These are phyloP conservation scores for Mamestra configurata DNA, from an alignment of 1,140 invertebrate species.

Conservation along the genomic window DNA sequence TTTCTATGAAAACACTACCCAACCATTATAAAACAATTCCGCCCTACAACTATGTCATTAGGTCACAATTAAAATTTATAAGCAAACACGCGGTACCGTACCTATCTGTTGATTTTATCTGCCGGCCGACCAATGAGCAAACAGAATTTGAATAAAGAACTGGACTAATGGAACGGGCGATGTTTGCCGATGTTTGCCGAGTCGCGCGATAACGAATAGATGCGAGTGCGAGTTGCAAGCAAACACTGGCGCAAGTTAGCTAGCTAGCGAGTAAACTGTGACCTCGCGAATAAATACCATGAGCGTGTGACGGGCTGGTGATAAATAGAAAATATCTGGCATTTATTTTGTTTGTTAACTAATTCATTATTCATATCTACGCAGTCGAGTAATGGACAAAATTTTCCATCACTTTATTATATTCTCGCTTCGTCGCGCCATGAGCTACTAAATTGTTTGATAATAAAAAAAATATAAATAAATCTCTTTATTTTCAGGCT, in stretches of 20 bases:
- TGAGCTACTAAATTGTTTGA: too few relatives aligned
- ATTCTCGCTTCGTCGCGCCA: background rate
- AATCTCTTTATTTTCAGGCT: too few relatives aligned
- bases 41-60: slow-evolving; percentile 51
- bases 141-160: slow-evolving; percentile 58
- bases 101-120: slow-evolving; percentile 53
- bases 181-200: slow-evolving; percentile 54
- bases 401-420: too few relatives aligned
- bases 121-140: slow-evolving; percentile 50
- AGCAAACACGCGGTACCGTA: slow-evolving; percentile 37
- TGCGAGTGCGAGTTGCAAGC: slow-evolving; percentile 61
- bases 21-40: slow-evolving; percentile 38
- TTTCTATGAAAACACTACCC: slow-evolving; percentile 18
- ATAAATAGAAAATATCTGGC: slow-evolving; percentile 18
- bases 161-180: slow-evolving; percentile 52
- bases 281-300: slow-evolving; percentile 49
- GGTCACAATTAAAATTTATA: slow-evolving; percentile 55
- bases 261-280: slow-evolving; percentile 50
- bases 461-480: too few relatives aligned
- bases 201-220: slow-evolving; percentile 54
- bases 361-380: background rate
- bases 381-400: too few relatives aligned
- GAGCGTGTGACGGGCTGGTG: background rate
- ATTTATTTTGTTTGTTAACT: background rate
- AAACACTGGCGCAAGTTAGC: slow-evolving; percentile 66